Base-by-base conservation (phyloP, 2,797 vertebrate species). In the Cuniculus paca region DNA sequence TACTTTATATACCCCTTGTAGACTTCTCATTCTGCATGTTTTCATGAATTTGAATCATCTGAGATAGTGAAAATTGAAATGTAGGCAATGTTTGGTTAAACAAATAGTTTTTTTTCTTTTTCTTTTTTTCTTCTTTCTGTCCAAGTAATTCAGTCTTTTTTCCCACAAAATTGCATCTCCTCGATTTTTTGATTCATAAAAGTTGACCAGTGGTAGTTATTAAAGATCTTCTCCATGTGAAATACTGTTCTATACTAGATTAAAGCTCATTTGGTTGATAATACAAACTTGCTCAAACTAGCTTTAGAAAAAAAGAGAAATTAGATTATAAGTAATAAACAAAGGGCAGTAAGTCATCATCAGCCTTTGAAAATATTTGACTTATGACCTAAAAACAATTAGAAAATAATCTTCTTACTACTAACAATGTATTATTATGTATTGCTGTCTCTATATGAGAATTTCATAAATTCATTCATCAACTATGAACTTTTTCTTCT, bases 81-180 rank as follows among this genome's bases (percentile, higher is more conserved):
- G 31, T 72, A 42, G 28, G 17, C 56, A 80, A 56, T 77, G 88
- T 4, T 6, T 91, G 26, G 63, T 83, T 83, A 95, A 90, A 74
- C 56, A 84, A 84, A 87, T 82, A 86, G 58, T 54, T 70, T 74
- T 56, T 54, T 84, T 17, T 77, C 9, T 94, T 5, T 91, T 79
- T 16, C n/a, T 3, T 88, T 13, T 83, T 34, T 54, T 16, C 5
- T 91, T 89, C 81, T 11, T 86, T 92, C 20, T 74, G 7, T 6
- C n/a, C 54, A 91, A 89, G 86, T 79, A 94, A 75, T 54, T 36
- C 52, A 54, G 52, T 17, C 16, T 60, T 39, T 94, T 94, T 84
- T 63, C 39, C 16, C 34, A 82, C 20, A 34, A 31, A 75, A 45
- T 92, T 78, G 22, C 65, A 79, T 96, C 28, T 80, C 42, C 20